A percentile compares a stretch with the other conserved stretches of the same genome.
phyloP scores from a whole-genome alignment of 2,113 vertebrate genomes.

The Sturnira hondurensis region DNA sequence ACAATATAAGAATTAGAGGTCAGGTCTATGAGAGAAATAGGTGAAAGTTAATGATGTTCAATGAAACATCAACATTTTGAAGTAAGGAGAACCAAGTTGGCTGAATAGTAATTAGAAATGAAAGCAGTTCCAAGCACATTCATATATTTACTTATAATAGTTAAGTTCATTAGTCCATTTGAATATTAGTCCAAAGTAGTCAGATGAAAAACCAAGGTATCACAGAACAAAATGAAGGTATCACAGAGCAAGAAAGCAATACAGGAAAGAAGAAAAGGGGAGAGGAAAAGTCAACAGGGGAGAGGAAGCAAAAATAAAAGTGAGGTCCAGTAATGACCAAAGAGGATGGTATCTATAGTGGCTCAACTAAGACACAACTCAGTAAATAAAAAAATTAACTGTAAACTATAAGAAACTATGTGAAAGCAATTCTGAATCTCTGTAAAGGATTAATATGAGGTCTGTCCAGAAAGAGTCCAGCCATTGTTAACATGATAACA shows the following conservation, averaged over 20 bases:
- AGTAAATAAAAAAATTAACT: neutral
- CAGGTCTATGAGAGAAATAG: neutral
- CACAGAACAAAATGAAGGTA: neutral
- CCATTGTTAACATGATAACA: too few relatives aligned
- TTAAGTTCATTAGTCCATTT: neutral
- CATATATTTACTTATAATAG: neutral
- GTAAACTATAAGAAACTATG: neutral
- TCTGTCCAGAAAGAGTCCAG: too few relatives aligned
- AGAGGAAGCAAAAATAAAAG: neutral
- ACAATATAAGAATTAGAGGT: neutral
- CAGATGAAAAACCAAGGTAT: neutral
- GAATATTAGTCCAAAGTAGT: neutral
- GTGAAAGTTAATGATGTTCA: neutral
- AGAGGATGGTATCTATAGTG: neutral
- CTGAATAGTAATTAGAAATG: neutral
- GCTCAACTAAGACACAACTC: neutral
- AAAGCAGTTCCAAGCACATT: neutral
- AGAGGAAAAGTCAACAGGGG: neutral
- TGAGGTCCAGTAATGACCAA: neutral
- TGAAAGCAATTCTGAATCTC: neutral
- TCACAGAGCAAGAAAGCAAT: neutral
- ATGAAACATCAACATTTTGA: neutral
- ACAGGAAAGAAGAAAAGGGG: neutral
- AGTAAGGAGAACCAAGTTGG: neutral
- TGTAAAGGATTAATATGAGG: too few relatives aligned